Base-by-base conservation (phyloP, 2,113 vertebrate genomes). In the Lontra canadensis region DNA sequence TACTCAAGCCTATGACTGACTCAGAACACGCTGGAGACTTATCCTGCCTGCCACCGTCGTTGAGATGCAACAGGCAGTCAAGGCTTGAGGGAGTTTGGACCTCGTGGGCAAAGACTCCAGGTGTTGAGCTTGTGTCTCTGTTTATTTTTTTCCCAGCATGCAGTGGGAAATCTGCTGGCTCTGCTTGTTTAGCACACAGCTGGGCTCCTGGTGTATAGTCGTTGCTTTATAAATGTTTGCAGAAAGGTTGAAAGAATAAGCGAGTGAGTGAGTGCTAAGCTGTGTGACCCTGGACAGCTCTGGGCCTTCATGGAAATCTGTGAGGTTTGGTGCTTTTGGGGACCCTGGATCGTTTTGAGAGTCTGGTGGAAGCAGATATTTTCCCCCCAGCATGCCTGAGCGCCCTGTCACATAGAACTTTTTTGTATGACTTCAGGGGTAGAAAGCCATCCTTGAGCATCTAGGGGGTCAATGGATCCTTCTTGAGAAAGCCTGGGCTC, bases 91-190 rank as follows among this genome's bases (percentile, higher is more conserved):
- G 39, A 31, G 47, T 69, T 47, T 8, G 73, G 25, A 36, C 55
- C 31, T 65, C 0, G 2, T n/a, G 14, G 47, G 36, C 26, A 25
- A 69, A 73, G 36, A 18, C 74, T 2, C 52, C 49, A 49, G 59
- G 26, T 10, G 4, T 67, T 63, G 31, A 7, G 7, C 18, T 52
- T 47, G 4, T 21, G 7, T 31, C 76, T 52, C 26, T 88, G 2
- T 52, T 31, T 34, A 2, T 67, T 31, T 34, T 71, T 90, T 86
- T 44, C 29, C 25, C 61, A 69, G n/a, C 0, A 0, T 1, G 2
- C 14, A 18, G 63, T 61, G 20, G 78, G 49, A 59, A 7, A 52
- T 29, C 78, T 55, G 6, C 29, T 10, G 31, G n/a, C 59, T 78
- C 88, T 61, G 71, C 71, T 69, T 15, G 10, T 44, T 87, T 74